Evolutionary conservation across 2,888 invertebrate species (phyloP).

Genomic region (Drosophila nigricruria): DNA sequence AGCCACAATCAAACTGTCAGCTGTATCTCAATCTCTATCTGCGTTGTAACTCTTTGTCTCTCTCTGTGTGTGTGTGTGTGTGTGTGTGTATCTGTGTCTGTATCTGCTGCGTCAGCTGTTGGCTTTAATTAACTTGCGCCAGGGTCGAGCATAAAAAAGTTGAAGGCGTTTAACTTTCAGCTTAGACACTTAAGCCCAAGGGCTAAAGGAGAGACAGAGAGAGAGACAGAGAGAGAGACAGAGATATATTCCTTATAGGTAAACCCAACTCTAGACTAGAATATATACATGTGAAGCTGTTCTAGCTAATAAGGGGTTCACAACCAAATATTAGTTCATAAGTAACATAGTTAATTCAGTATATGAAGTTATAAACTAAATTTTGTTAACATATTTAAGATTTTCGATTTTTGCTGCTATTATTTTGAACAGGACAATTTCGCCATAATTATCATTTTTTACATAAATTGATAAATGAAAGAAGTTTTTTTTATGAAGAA

Average conservation of each 20-base stretch:
- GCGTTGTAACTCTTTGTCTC: constrained; percentile 7
- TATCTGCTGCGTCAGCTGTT: constrained; percentile 16
- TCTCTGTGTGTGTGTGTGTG: constrained; percentile 3
- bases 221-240: background rate
- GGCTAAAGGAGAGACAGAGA: background rate
- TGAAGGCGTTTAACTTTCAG: constrained; percentile 37
- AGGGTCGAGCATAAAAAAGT: constrained; percentile 31
- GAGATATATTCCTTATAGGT: background rate
- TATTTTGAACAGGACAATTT: too few relatives aligned
- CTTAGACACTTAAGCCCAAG: constrained; percentile 7
- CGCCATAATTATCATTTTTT: too few relatives aligned
- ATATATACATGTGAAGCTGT: too few relatives aligned
- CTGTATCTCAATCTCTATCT: constrained; percentile 25
- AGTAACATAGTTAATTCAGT: too few relatives aligned
- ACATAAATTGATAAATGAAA: too few relatives aligned
- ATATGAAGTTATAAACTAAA: too few relatives aligned
- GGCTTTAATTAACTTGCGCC: constrained; percentile 39
- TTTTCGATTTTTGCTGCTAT: too few relatives aligned
- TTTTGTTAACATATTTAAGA: too few relatives aligned
- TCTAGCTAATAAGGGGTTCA: too few relatives aligned
- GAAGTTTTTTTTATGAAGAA: too few relatives aligned
- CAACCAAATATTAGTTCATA: too few relatives aligned
- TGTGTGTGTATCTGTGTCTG: constrained; percentile 7
- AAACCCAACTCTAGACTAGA: background rate
- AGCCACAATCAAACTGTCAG: constrained; percentile 40